Evolutionary conservation across 2,888 invertebrate genomes (phyloP), one percentile per base, ranked within the genome.

Genomic region (Andricus quercusramuli): DNA sequence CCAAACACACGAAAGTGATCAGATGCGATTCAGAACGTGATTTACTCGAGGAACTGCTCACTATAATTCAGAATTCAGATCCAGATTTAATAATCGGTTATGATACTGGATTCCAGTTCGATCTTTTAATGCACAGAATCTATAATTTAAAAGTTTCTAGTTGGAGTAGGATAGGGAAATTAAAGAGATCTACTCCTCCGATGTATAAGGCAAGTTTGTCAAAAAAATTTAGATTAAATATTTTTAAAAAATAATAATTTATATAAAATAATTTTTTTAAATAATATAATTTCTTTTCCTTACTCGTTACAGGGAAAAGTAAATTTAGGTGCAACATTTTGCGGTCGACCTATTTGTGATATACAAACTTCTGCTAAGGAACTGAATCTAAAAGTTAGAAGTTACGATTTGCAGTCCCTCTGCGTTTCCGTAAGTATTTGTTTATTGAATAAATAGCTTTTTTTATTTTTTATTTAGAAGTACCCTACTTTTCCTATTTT

Each of bases 1-100:
- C 95, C 87, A 95, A 95, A 89, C 95, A 95, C 1, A 96, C 96
- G 0, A 96, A 95, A 92, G 94, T 97, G 1, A 96, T 96, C 80
- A 96, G 96, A 92, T 95, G 96, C 89, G 97, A 98, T 82, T 96
- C 96, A 0, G 99, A 99, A 93, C 94, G 97, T 81, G 97, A 97
- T 22, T 93, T 99, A 17, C 93, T 99, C 0, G 97, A 96, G 88
- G 96, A 96, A 92, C 96, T 99, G 85, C 94, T 99, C 88, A 96
- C 96, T 0, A 97, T 97, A 90, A 95, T 99, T 86, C 96, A 96
- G 91, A 96, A 96, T 89, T 94, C 97, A 77, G 99, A 99, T 90
- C 98, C 99, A 0, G 99, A 99, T 93, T 93, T 99, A 44, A 95
- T 99, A 65, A 96, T 99, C 3, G 99, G 99, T 0, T 98, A 99